Percentiles rank a stretch among this genome's conserved stretches.
These are phyloP conservation scores for Sesia apiformis DNA, from an alignment of 2,888 invertebrate species.

Conservation along the genomic window DNA sequence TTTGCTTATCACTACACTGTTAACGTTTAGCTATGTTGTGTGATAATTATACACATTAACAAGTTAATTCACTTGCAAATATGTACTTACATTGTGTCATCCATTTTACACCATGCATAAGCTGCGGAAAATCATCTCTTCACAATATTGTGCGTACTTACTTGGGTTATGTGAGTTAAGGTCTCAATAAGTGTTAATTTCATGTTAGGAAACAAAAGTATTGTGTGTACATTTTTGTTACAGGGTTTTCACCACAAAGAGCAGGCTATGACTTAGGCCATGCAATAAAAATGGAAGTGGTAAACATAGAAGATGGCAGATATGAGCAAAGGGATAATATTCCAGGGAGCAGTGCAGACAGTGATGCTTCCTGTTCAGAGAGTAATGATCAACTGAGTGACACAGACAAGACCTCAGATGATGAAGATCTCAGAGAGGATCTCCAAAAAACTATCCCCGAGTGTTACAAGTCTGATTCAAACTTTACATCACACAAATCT, in stretches of 20 bases:
- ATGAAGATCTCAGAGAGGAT: constrained; percentile 59
- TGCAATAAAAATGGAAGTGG: constrained; percentile 66
- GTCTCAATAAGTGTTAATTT: neutral
- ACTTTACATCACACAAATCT: constrained; percentile 53
- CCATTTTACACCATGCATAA: constrained; percentile 34
- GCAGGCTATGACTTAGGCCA: constrained; percentile 61
- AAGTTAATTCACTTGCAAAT: constrained; percentile 9
- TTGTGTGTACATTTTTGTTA: constrained; percentile 26
- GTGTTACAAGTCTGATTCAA: constrained; percentile 63
- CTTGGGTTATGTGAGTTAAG: neutral
- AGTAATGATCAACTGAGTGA: constrained; percentile 34
- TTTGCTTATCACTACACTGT: constrained; percentile 37
- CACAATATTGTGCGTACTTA: constrained; percentile 41
- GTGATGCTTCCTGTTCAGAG: constrained; percentile 45
- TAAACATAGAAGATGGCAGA: constrained; percentile 51
- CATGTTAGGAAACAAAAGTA: constrained; percentile 6
- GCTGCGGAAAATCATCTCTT: constrained; percentile 49
- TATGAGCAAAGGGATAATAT: constrained; percentile 51
- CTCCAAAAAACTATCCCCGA: constrained; percentile 61
- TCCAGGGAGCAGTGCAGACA: constrained; percentile 48
- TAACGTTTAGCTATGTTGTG: constrained; percentile 35
- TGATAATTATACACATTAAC: constrained; percentile 13
- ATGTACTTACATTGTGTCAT: constrained; percentile 1
- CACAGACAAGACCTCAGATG: constrained; percentile 45
- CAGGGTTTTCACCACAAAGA: constrained; percentile 52